A percentile compares a stretch with the other conserved stretches of the same genome.
Conservation (phyloP, 2,888 invertebrate species). For the Drepana falcataria region DNA sequence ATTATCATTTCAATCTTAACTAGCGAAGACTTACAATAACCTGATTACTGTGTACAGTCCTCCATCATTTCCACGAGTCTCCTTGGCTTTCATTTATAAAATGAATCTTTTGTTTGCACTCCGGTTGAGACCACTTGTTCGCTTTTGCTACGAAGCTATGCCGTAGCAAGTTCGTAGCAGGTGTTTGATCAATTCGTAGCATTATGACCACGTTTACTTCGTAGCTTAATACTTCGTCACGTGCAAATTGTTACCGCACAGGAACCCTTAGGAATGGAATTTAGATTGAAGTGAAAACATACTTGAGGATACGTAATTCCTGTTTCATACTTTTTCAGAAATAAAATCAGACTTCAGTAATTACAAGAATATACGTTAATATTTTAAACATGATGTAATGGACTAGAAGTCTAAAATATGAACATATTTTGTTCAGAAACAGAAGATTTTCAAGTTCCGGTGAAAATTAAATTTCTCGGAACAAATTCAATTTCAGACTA, state of each 20-base stretch:
- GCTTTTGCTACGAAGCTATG: conserved; percentile 19
- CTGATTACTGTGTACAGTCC: background rate
- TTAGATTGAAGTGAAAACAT: background rate
- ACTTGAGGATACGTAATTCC: no score
- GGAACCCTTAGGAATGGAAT: background rate
- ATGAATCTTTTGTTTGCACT: conserved; percentile 31
- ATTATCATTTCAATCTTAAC: no score
- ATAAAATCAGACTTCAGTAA: no score
- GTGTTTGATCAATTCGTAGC: conserved; percentile 1
- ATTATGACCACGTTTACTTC: background rate
- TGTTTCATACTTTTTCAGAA: no score
- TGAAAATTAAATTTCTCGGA: conserved; percentile 35
- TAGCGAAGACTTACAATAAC: background rate
- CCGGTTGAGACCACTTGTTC: conserved; percentile 17
- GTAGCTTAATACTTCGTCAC: background rate
- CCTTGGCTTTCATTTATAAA: conserved; percentile 29
- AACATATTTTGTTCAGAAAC: no score
- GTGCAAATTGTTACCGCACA: background rate
- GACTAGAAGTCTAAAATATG: no score
- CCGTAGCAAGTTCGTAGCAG: conserved; percentile 21
- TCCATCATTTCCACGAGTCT: conserved; percentile 21
- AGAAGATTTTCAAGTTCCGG: conserved; percentile 4
- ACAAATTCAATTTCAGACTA: conserved; percentile 32
- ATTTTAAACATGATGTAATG: no score
- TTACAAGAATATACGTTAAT: no score